Conservation (phyloP, 2,888 invertebrate species). For the Syrphus vitripennis region DNA sequence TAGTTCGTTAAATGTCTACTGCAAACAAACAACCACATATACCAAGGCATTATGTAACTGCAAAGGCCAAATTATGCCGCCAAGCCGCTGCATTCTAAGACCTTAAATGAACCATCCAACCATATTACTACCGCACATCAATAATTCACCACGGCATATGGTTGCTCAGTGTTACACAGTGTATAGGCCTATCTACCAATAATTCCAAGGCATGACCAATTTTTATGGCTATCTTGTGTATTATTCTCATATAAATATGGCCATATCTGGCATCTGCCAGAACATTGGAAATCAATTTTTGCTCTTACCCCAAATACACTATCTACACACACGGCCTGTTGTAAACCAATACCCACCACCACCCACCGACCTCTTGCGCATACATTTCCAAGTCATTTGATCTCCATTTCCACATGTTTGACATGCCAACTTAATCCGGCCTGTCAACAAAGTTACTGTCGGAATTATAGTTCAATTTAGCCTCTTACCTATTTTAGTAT, state of each 20-base stretch:
- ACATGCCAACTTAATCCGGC: constrained; percentile 65
- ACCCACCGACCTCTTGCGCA: neutral
- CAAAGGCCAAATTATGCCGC: neutral
- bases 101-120: constrained; percentile 24
- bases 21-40: neutral
- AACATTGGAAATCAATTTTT: constrained; percentile 28
- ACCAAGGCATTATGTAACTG: neutral
- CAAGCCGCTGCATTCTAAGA: neutral
- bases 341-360: neutral
- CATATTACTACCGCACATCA: constrained; percentile 26
- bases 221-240: constrained; percentile 41
- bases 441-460: constrained; percentile 70
- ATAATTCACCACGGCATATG: constrained; percentile 36
- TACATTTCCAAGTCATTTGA: constrained; percentile 60
- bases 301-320: neutral
- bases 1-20: neutral
- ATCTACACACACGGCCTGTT: neutral
- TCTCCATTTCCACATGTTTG: constrained; percentile 60
- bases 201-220: constrained; percentile 51
- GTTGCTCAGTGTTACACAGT: constrained; percentile 8
- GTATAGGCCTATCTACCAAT: neutral
- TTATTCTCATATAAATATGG: neutral
- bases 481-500: neutral
- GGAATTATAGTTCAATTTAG: constrained; percentile 64
- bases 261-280: constrained; percentile 23